Evolutionary conservation across 2,888 invertebrate genomes (phyloP), one percentile per base, ranked within the genome.

Genomic region (Melanchra persicariae): DNA sequence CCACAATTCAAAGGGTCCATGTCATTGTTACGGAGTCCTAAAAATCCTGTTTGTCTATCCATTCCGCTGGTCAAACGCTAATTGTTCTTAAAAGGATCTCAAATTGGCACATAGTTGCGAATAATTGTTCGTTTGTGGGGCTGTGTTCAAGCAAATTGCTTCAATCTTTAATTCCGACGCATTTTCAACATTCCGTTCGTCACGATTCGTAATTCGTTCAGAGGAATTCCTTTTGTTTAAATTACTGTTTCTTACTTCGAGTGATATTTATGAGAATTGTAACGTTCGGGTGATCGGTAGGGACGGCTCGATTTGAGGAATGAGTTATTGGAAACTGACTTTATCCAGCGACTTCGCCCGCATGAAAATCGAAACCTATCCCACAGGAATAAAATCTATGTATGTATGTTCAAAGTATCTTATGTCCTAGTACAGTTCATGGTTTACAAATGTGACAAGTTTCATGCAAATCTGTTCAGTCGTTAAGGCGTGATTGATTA

Each of bases 1-100:
- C 34, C 6, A 6, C 30, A 30, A 30, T 30, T 8, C 17, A 58
- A 65, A 58, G 12, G 59, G 1, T 65, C 19, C 6, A 2, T 8
- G 43, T 2, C 24, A 17, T 9, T 26, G 52, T 62, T 73, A 72
- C 62, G 54, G 70, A 79, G 70, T 51, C 78, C 84, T 64, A 74
- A 85, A 87, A 87, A 86, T 85, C 76, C 69, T 87, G 84, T 90
- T 90, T 89, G 84, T 82, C 78, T 73, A 81, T 81, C 79, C 82
- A 86, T 87, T 87, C 79, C 77, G 85, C 81, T 79, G 73, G 80
- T 73, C 70, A 74, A 60, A 74, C 74, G 90, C 89, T 91, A 91
- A 92, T 89, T 88, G 86, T 55, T 65, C 85, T 88, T 89, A 89
- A 91, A 89, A 91, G 91, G 88, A 89, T 89, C 84, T 86, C 87